Base-by-base conservation (phyloP, 2,113 vertebrate species). In the Prietella phreatophila region DNA sequence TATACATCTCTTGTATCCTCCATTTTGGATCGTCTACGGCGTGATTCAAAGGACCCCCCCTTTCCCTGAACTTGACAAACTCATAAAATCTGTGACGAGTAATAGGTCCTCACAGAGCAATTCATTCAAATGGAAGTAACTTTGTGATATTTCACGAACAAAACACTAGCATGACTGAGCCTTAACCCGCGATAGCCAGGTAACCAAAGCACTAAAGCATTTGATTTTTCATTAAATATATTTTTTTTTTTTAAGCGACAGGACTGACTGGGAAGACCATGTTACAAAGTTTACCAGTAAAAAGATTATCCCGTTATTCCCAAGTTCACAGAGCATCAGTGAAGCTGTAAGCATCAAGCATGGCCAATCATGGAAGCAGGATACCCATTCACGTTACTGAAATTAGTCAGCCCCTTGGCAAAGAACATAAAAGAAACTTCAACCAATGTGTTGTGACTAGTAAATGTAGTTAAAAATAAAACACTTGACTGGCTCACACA, bases 341-440 rank as follows among this genome's bases (percentile, higher is more conserved):
- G 88, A 93, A 92, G 89, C 90, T 89, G 90, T 50, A 78, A 89
- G 91, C 81, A 83, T 0, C 5, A 56, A 84, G 90, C 89, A 22
- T n/a, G 75, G 39, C 20, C 61, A 89, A 92, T 88, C 89, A 85
- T 67, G 82, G 65, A 90, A 84, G 87, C 56, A 42, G 71, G 53
- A 36, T 58, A 22, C 78, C 73, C 85, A 82, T 56, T 58, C 33
- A 67, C 27, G 27, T 67, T 42, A 56, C 61, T 83, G 82, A 50
- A 82, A 89, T 88, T 88, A 88, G 84, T 69, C 87, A 81, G 86
- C 91, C 78, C 89, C 88, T 55, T 65, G 86, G 80, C 20, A 50
- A 61, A 82, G n/a, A 14, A 9, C 61, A 69, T 39, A 82, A 88
- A 63, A 50, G 58, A 78, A 63, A 78, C 81, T 84, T 83, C 86